Percentiles rank a stretch among this genome's conserved stretches.
These are phyloP conservation scores for Bombylius discolor DNA, from an alignment of 2,888 invertebrate genomes.

Conservation along the genomic window DNA sequence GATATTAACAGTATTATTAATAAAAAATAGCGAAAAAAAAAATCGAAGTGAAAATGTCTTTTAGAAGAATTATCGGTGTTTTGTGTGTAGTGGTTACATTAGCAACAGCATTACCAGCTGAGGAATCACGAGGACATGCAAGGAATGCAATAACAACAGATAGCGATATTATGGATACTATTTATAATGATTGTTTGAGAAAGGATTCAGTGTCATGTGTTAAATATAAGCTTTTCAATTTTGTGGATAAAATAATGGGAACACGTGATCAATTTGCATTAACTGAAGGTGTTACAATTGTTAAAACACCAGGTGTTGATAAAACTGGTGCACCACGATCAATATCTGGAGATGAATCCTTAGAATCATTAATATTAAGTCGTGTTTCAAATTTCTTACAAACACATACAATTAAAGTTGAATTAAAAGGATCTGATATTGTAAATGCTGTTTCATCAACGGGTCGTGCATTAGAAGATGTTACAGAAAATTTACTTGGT, in stretches of 20 bases:
- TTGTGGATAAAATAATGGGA: constrained; percentile 71
- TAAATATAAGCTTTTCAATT: constrained; percentile 75
- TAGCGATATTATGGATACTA: constrained; percentile 65
- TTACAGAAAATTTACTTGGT: constrained; percentile 49
- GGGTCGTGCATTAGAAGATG: constrained; percentile 66
- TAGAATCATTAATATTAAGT: constrained; percentile 50
- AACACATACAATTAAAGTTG: constrained; percentile 69
- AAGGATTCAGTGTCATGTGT: constrained; percentile 76
- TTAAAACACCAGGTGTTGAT: constrained; percentile 52
- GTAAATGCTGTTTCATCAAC: constrained; percentile 66
- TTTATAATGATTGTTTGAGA: constrained; percentile 62
- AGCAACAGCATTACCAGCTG: constrained; percentile 56
- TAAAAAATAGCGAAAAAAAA: no score
- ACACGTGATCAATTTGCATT: constrained; percentile 68
- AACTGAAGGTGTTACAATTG: constrained; percentile 72
- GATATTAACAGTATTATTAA: not conserved
- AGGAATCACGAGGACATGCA: constrained; percentile 47
- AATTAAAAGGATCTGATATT: constrained; percentile 73
- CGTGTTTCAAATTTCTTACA: constrained; percentile 64
- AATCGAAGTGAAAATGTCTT: constrained; percentile 29
- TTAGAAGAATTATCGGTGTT: constrained; percentile 39
- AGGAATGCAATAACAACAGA: constrained; percentile 49
- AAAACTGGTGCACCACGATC: constrained; percentile 65
- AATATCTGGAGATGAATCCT: constrained; percentile 48
- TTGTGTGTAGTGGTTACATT: constrained; percentile 42